phyloP scores from a whole-genome alignment of 2,888 invertebrate genomes.

The Herminia tarsipennalis region DNA sequence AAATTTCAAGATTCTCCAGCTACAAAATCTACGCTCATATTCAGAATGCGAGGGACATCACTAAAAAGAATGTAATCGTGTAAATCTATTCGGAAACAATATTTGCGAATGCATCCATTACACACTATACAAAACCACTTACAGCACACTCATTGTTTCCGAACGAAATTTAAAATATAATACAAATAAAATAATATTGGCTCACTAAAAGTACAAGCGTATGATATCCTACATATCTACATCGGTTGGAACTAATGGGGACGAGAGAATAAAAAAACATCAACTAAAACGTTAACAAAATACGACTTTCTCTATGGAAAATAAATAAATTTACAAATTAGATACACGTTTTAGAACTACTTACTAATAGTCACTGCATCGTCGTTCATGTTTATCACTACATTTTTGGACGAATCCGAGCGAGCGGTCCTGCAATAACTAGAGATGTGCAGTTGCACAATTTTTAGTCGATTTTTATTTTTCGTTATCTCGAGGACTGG shows the following conservation, averaged over 20 bases:
- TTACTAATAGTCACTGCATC: slow-evolving; percentile 80
- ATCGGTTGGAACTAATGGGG: slow-evolving; percentile 79
- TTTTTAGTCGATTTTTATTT: slow-evolving; percentile 34
- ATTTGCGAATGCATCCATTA: slow-evolving; percentile 63
- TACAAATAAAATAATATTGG: slow-evolving; percentile 77
- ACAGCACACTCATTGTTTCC: slow-evolving; percentile 68
- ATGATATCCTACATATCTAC: slow-evolving; percentile 83
- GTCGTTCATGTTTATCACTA: slow-evolving; percentile 75
- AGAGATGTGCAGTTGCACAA: slow-evolving; percentile 31
- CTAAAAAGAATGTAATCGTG: slow-evolving; percentile 65
- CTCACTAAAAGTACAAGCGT: slow-evolving; percentile 85
- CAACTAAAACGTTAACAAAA: slow-evolving; percentile 86
- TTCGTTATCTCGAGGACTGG: slow-evolving; percentile 40
- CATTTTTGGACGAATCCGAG: slow-evolving; percentile 59
- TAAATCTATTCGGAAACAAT: slow-evolving; percentile 71
- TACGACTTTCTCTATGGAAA: slow-evolving; percentile 85
- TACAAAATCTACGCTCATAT: slow-evolving; percentile 52
- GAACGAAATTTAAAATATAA: slow-evolving; percentile 75
- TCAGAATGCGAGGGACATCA: slow-evolving; percentile 67
- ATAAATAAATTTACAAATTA: slow-evolving; percentile 85
- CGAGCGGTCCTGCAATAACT: slow-evolving; percentile 53
- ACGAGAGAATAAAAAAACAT: slow-evolving; percentile 79
- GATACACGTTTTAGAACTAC: slow-evolving; percentile 80
- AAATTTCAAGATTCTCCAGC: slow-evolving; percentile 36
- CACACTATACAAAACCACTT: slow-evolving; percentile 65